Evolutionary conservation across 2,797 vertebrate species (phyloP).

Genomic region (Smutsia gigantea): DNA sequence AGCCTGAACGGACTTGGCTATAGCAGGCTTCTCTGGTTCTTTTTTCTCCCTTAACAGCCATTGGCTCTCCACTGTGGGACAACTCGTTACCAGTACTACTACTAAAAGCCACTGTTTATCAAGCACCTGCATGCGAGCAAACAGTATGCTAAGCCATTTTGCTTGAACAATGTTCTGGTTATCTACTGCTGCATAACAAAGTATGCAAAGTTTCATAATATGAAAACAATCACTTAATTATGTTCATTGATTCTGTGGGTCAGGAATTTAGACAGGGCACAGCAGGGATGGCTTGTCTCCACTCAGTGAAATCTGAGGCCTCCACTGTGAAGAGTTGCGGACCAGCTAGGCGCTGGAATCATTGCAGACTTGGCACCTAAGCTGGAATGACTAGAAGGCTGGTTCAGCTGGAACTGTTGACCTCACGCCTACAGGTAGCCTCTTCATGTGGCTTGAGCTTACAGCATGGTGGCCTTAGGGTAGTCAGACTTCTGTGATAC

Average conservation of each 20-base stretch:
- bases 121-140: background rate
- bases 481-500: too few species aligned
- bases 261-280: background rate
- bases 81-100: background rate
- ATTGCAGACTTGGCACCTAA: background rate
- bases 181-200: background rate
- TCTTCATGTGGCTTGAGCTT: background rate
- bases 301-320: background rate
- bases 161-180: background rate
- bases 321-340: background rate
- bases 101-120: background rate
- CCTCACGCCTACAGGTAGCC: rapidly evolving
- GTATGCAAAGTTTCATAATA: background rate
- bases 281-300: background rate
- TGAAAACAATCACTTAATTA: background rate
- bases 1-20: background rate
- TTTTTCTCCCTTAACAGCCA: background rate
- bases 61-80: background rate
- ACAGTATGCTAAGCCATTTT: background rate
- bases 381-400: background rate
- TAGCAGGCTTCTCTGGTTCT: background rate
- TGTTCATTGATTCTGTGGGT: background rate
- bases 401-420: background rate
- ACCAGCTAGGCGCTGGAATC: background rate
- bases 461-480: background rate